Conservation (phyloP, 2,888 invertebrate species). For the Arrhopalites spinosus region DNA sequence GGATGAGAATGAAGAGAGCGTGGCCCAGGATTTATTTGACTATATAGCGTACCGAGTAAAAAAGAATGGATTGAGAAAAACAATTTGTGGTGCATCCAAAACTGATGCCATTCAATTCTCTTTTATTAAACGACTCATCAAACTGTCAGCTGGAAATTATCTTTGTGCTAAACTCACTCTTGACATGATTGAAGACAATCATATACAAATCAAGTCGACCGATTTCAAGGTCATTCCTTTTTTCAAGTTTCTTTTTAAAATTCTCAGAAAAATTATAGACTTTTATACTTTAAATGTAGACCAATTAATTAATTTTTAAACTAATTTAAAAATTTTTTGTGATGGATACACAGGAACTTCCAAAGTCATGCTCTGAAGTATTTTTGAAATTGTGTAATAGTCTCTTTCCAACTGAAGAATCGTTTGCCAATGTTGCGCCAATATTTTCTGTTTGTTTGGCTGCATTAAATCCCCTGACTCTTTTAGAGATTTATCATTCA, state of each 20-base stretch:
- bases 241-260: no score
- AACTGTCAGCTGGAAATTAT: slow-evolving; percentile 85
- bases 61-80: slow-evolving; percentile 80
- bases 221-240: slow-evolving; percentile 90
- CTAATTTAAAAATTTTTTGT: no score
- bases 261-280: no score
- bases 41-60: slow-evolving; percentile 84
- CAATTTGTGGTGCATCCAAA: slow-evolving; percentile 64
- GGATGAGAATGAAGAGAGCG: slow-evolving; percentile 73
- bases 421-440: slow-evolving; percentile 86
- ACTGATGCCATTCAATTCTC: slow-evolving; percentile 25
- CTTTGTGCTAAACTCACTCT: slow-evolving; percentile 88
- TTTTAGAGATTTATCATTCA: slow-evolving; percentile 90
- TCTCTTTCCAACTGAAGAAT: slow-evolving; percentile 83
- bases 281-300: no score
- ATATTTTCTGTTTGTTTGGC: slow-evolving; percentile 89
- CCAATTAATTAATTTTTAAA: no score
- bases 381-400: slow-evolving; percentile 90
- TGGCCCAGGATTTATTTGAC: slow-evolving; percentile 84
- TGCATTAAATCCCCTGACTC: slow-evolving; percentile 85
- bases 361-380: slow-evolving; percentile 85
- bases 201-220: slow-evolving; percentile 88
- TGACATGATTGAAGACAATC: slow-evolving; percentile 88
- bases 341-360: slow-evolving; percentile 67
- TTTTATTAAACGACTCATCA: slow-evolving; percentile 83